Evolutionary conservation across 2,888 invertebrate genomes (phyloP).

Genomic region (Labia minor): DNA sequence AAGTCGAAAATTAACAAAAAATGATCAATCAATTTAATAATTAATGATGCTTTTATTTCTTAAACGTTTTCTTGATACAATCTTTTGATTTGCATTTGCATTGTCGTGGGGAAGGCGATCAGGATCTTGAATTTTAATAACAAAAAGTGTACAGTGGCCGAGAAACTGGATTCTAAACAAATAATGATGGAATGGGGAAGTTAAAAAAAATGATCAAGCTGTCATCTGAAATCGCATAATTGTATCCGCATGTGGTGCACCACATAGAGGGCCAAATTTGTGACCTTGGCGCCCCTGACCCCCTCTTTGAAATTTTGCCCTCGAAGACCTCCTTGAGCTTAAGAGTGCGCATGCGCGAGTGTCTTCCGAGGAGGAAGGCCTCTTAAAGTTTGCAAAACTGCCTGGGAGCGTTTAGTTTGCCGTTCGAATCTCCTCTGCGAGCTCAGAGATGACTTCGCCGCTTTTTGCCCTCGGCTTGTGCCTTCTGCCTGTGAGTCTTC

Average conservation of each 20-base stretch:
- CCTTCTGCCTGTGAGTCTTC: neutral
- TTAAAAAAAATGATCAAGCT: neutral
- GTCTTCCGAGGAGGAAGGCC: conserved; percentile 8
- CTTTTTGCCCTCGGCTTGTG: neutral
- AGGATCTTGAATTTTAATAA: neutral
- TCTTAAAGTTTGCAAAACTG: conserved; percentile 6
- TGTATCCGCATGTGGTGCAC: neutral
- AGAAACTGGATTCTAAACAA: neutral
- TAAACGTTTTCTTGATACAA: too few relatives aligned
- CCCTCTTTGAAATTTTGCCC: neutral
- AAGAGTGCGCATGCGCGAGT: neutral
- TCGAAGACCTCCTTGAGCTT: neutral
- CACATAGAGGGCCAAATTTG: neutral
- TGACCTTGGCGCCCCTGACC: neutral
- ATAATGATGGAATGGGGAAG: neutral
- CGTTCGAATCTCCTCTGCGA: neutral
- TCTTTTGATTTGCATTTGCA: neutral
- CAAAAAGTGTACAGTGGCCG: neutral
- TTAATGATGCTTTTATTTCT: too few relatives aligned
- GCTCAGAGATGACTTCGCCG: neutral
- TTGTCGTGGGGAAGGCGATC: neutral
- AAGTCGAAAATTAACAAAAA: too few relatives aligned
- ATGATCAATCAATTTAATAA: too few relatives aligned
- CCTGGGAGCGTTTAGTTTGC: neutral
- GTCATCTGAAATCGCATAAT: neutral